Evolutionary conservation across 2,888 invertebrate genomes (phyloP), one percentile per base, ranked within the genome.

Genomic region (Argyresthia goedartella): DNA sequence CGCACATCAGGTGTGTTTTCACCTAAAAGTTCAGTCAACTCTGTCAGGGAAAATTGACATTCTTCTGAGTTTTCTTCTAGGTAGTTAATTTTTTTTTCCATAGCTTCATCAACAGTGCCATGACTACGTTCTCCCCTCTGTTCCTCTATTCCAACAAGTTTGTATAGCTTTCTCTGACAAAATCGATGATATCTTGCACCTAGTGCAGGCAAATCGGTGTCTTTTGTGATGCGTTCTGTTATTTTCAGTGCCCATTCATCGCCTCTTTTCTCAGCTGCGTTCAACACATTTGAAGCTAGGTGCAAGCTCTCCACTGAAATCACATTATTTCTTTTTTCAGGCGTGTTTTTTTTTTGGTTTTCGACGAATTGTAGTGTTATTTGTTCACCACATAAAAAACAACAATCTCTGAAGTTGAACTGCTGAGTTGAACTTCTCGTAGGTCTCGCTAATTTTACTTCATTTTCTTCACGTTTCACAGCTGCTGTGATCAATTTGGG

Each of bases 381-480:
- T 13, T 11, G 13, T 48, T 48, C 48, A 11, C 14, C 48, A 48
- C 48, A 48, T 13, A 48, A 9, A 48, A 48, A 48, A 48, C 48
- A 48, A 11, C 13, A 11, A 14, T 48, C 14, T 11, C 13, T 48
- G 48, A 48, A 48, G 48, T 48, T 9, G 48, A 47, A 47, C 14
- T 47, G 10, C 14, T 47, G 47, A 47, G 14, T 13, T 47, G 10
- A n/a, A n/a, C n/a, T n/a, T 13, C 47, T 10, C n/a, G 47, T 47
- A 47, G 47, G 47, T 47, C 10, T 13, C 10, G 14, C n/a, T n/a
- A 47, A 47, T 47, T 47, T 13, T 10, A 13, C 10, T 47, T 11
- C 14, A 13, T 34, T 13, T n/a, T 47, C 10, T 11, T 33, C 47
- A n/a, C 47, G 47, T n/a, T 13, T 10, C 14, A 13, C 47, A 47